Conservation (phyloP, 1,140 invertebrate genomes). For the Ostrea denselamellosa region DNA sequence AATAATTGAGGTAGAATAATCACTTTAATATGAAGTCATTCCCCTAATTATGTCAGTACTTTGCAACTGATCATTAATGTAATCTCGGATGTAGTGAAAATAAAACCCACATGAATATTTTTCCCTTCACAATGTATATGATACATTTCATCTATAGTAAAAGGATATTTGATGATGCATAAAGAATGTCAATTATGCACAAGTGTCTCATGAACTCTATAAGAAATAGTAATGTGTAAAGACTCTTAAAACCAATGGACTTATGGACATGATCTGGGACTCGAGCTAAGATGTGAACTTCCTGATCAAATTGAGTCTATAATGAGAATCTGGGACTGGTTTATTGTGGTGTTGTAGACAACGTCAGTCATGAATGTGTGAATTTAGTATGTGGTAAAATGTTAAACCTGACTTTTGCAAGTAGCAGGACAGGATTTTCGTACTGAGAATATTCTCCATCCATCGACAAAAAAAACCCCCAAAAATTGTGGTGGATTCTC, state of each 20-base stretch:
- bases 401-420: not conserved
- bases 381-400: not conserved
- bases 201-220: not conserved
- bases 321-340: not conserved
- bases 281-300: not conserved
- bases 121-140: too few species aligned
- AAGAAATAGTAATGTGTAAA: not conserved
- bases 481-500: too few species aligned
- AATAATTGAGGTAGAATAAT: too few species aligned
- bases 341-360: not conserved
- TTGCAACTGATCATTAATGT: too few species aligned
- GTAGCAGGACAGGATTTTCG: not conserved
- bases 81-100: too few species aligned
- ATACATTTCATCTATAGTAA: too few species aligned
- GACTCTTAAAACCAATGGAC: not conserved
- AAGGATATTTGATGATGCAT: not conserved
- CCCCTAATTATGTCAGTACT: too few species aligned
- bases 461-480: too few species aligned
- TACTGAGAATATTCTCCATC: not conserved
- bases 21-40: too few species aligned
- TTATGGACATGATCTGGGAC: not conserved
- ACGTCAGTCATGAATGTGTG: not conserved
- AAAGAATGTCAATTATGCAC: not conserved
- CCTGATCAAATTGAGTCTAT: not conserved
- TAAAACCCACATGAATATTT: too few species aligned